Percentiles rank a stretch among this genome's conserved stretches.
phyloP scores from a whole-genome alignment of 2,888 invertebrate genomes.

The Hipparchia semele region DNA sequence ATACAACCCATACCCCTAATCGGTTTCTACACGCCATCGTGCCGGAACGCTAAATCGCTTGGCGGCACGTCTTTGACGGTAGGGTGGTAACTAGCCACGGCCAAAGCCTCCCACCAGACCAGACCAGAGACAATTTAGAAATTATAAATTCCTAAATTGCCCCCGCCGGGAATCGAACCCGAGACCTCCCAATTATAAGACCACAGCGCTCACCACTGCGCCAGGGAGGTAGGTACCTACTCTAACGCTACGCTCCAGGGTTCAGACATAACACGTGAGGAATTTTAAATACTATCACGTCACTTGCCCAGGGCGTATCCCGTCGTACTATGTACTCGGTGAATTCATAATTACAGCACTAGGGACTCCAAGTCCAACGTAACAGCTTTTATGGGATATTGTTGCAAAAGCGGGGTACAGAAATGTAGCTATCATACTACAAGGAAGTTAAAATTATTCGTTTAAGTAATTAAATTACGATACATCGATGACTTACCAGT shows the following conservation, averaged over 20 bases:
- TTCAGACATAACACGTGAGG: constrained; percentile 43
- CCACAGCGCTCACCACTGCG: too few relatives aligned
- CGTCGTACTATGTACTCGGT: constrained; percentile 37
- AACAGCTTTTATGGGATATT: not conserved
- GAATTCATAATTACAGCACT: constrained; percentile 20
- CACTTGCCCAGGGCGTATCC: constrained; percentile 56
- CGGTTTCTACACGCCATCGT: too few relatives aligned
- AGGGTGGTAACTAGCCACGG: too few relatives aligned
- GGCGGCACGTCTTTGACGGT: too few relatives aligned
- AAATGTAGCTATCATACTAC: not conserved
- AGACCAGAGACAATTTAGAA: too few relatives aligned
- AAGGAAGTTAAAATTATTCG: not conserved
- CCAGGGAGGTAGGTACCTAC: constrained; percentile 9
- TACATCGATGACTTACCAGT: too few relatives aligned
- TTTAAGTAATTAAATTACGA: too few relatives aligned
- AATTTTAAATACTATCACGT: constrained; percentile 56
- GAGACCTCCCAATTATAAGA: constrained; percentile 2
- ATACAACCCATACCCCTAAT: too few relatives aligned
- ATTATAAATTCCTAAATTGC: too few relatives aligned
- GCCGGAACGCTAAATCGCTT: too few relatives aligned
- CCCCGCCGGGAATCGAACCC: too few relatives aligned
- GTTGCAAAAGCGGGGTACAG: not conserved
- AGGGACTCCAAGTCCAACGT: constrained; percentile 18
- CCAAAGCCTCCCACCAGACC: too few relatives aligned
- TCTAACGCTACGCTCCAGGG: constrained; percentile 11